Evolutionary conservation across 2,113 vertebrate genomes (phyloP).

Genomic region (Cyprinodon brontotheroides): DNA sequence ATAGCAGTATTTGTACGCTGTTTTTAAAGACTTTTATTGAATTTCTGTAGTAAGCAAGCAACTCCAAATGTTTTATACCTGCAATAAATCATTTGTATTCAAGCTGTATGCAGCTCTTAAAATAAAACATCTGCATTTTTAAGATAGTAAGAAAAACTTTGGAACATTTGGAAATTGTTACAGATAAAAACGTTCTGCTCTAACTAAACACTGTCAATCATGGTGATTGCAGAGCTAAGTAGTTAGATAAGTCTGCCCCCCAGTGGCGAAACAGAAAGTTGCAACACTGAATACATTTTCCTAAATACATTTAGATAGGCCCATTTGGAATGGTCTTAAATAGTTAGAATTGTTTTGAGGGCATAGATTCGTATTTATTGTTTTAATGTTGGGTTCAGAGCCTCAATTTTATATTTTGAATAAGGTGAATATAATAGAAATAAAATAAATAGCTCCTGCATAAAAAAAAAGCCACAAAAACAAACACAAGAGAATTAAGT

Average conservation of each 20-base stretch:
- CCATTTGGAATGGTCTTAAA: neutral
- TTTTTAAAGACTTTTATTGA: no score
- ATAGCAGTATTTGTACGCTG: no score
- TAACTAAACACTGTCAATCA: neutral
- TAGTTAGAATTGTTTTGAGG: neutral
- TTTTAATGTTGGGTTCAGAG: neutral
- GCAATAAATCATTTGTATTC: neutral
- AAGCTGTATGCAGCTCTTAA: neutral
- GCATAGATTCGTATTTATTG: neutral
- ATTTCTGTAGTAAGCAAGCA: neutral
- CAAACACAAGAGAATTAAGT: neutral
- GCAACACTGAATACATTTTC: neutral
- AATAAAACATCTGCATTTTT: neutral
- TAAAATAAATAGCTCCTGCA: neutral
- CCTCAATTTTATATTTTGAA: neutral
- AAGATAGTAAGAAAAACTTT: no score
- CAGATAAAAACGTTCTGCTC: no score
- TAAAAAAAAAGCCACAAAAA: neutral
- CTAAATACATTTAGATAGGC: neutral
- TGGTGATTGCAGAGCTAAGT: neutral
- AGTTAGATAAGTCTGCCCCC: slow-evolving; percentile 3
- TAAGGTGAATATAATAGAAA: neutral
- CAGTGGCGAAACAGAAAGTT: slow-evolving; percentile 1
- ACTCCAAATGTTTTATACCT: neutral
- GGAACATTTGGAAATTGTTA: no score